Evolutionary conservation across 2,888 invertebrate species (phyloP).

Genomic region (Agriopis leucophaearia): DNA sequence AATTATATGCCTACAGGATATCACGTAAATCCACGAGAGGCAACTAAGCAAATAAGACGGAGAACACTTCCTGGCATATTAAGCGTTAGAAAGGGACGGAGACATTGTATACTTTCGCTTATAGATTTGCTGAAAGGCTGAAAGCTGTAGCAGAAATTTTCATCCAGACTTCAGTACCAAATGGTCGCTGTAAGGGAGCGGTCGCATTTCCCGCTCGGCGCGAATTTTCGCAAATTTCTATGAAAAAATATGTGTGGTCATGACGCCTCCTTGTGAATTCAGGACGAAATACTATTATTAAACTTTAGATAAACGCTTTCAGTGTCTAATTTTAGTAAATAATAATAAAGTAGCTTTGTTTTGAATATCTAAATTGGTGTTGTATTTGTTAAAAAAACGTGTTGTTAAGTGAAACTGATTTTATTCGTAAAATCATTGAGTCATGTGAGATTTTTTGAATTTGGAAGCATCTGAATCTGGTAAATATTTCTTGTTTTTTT

Average conservation of each 20-base stretch:
- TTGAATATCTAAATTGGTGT: slow-evolving; percentile 4
- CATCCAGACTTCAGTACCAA: slow-evolving; percentile 49
- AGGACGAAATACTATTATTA: slow-evolving; percentile 32
- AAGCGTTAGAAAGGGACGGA: slow-evolving; percentile 57
- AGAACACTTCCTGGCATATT: slow-evolving; percentile 49
- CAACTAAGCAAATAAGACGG: slow-evolving; percentile 60
- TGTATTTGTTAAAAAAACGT: slow-evolving; percentile 18
- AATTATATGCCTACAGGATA: too few species aligned
- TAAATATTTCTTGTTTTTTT: slow-evolving; percentile 19
- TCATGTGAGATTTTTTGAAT: slow-evolving; percentile 46
- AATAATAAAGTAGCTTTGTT: slow-evolving; percentile 11
- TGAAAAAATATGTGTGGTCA: slow-evolving; percentile 47
- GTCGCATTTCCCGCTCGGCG: slow-evolving; percentile 31
- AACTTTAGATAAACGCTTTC: slow-evolving; percentile 12
- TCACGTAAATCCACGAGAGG: not conserved
- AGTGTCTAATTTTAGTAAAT: slow-evolving; percentile 2
- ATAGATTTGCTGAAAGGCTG: slow-evolving; percentile 83
- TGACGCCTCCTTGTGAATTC: slow-evolving; percentile 44
- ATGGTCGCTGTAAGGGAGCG: slow-evolving; percentile 39
- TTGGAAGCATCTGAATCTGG: slow-evolving; percentile 42
- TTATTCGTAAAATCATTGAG: slow-evolving; percentile 47
- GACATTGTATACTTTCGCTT: slow-evolving; percentile 73
- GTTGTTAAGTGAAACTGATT: slow-evolving; percentile 38
- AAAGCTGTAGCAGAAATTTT: slow-evolving; percentile 64
- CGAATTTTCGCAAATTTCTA: slow-evolving; percentile 50